These are phyloP conservation scores for Operophtera brumata DNA, from an alignment of 2,888 invertebrate genomes.

Conservation along the genomic window DNA sequence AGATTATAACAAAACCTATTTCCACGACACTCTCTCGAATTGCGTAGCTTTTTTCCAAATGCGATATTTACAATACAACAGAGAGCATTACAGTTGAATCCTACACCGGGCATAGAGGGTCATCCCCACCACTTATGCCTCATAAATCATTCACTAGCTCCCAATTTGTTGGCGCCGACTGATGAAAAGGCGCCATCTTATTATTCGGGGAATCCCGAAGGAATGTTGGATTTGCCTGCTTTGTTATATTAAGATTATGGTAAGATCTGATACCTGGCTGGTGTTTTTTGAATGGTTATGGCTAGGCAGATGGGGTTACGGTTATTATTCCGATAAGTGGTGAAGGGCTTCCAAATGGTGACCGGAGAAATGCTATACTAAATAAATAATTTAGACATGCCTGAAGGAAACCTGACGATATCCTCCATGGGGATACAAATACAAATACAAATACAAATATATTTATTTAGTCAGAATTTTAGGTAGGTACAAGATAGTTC, in stretches of 20 bases:
- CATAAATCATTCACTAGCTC: slow-evolving; percentile 59
- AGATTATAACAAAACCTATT: slow-evolving; percentile 13
- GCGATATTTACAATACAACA: slow-evolving; percentile 40
- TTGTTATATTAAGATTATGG: slow-evolving; percentile 40
- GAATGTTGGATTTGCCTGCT: slow-evolving; percentile 35
- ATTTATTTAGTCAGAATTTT: too few relatives aligned
- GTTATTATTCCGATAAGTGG: too few relatives aligned
- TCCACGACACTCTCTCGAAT: background rate
- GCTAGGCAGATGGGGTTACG: too few relatives aligned
- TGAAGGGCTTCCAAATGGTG: too few relatives aligned
- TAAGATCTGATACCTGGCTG: background rate
- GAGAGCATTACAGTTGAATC: slow-evolving; percentile 35
- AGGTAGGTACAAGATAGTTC: too few relatives aligned
- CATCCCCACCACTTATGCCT: slow-evolving; percentile 46
- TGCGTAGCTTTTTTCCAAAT: background rate
- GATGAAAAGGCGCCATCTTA: slow-evolving; percentile 54
- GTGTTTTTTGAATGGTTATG: too few relatives aligned
- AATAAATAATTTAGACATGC: too few relatives aligned
- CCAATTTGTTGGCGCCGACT: slow-evolving; percentile 55
- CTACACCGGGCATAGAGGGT: slow-evolving; percentile 35
- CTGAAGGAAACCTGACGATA: too few relatives aligned
- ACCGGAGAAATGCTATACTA: too few relatives aligned
- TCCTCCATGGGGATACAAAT: too few relatives aligned
- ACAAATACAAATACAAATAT: too few relatives aligned
- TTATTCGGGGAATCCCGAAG: slow-evolving; percentile 43